These are phyloP conservation scores for Panopea generosa DNA, from an alignment of 2,888 invertebrate species.

Conservation along the genomic window DNA sequence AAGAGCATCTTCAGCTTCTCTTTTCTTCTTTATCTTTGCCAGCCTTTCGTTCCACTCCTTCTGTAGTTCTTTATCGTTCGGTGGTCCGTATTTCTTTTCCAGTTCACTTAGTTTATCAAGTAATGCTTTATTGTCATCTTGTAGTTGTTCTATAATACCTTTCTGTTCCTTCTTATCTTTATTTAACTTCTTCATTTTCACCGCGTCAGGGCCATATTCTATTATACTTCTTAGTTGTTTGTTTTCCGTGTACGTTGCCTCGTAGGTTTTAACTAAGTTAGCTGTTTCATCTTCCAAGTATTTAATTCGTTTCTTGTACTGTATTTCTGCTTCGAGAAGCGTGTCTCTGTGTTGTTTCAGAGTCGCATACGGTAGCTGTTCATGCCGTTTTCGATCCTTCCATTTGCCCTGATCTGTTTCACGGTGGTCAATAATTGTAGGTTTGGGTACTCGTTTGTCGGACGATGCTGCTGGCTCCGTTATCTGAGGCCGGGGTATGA, in stretches of 20 bases:
- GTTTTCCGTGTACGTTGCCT: conserved; percentile 50
- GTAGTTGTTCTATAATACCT: conserved; percentile 33
- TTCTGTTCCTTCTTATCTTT: conserved; percentile 45
- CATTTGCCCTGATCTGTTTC: background rate
- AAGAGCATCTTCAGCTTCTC: conserved; percentile 43
- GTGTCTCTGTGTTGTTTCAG: conserved; percentile 44
- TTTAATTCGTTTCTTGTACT: conserved; percentile 48
- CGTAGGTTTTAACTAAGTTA: conserved; percentile 42
- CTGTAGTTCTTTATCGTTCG: conserved; percentile 14
- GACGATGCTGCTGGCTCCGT: conserved; percentile 9
- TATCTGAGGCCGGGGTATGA: conserved; percentile 26
- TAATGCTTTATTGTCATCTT: conserved; percentile 47
- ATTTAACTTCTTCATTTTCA: conserved; percentile 34
- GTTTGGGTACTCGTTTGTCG: background rate
- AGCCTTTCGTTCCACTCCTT: conserved; percentile 32
- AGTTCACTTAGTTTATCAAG: conserved; percentile 28
- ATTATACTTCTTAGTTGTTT: conserved; percentile 44
- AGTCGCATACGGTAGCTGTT: conserved; percentile 31
- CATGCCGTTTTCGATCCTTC: conserved; percentile 3
- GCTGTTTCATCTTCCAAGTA: conserved; percentile 48
- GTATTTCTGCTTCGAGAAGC: conserved; percentile 36
- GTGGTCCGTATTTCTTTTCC: conserved; percentile 24
- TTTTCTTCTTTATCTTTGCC: conserved; percentile 27
- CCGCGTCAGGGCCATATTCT: conserved; percentile 53
- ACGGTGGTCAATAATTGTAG: background rate